A percentile compares a stretch with the other conserved stretches of the same genome.
Conservation (phyloP, 2,888 invertebrate species). For the Nomada lathburiana region DNA sequence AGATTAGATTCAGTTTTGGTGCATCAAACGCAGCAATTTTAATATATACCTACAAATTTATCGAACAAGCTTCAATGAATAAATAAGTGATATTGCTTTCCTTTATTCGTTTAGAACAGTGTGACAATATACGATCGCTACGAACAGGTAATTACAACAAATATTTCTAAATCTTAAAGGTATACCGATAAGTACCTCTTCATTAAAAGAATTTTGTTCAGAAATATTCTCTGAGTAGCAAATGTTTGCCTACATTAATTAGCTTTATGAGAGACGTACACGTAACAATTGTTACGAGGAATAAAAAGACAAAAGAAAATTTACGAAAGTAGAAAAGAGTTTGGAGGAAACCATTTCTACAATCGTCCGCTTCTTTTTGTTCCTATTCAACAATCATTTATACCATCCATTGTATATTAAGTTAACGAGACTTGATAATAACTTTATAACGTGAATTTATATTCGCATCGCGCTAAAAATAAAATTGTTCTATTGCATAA, state of each 20-base stretch:
- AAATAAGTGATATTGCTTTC: conserved; percentile 9
- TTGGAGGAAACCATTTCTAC: not conserved
- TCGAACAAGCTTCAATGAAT: conserved; percentile 16
- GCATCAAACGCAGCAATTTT: not conserved
- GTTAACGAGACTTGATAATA: not conserved
- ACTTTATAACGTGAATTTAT: too few species aligned
- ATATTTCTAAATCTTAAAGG: not conserved
- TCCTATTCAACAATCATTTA: not conserved
- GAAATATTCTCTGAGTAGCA: not conserved
- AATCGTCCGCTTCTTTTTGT: not conserved
- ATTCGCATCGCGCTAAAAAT: too few species aligned
- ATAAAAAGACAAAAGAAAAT: not conserved
- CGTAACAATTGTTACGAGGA: not conserved
- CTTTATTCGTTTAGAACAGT: conserved; percentile 38
- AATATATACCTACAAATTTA: not conserved
- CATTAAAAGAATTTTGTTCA: not conserved
- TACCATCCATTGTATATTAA: not conserved
- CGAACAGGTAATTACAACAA: conserved; percentile 17
- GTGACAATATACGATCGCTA: conserved; percentile 56
- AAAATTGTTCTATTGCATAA: too few species aligned
- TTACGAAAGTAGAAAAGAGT: not conserved
- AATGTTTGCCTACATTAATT: not conserved
- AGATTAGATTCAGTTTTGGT: conserved; percentile 11
- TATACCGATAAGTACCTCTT: not conserved
- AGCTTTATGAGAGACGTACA: not conserved